Evolutionary conservation across 1,140 invertebrate species (phyloP).

Genomic region (Megalopta genalis): DNA sequence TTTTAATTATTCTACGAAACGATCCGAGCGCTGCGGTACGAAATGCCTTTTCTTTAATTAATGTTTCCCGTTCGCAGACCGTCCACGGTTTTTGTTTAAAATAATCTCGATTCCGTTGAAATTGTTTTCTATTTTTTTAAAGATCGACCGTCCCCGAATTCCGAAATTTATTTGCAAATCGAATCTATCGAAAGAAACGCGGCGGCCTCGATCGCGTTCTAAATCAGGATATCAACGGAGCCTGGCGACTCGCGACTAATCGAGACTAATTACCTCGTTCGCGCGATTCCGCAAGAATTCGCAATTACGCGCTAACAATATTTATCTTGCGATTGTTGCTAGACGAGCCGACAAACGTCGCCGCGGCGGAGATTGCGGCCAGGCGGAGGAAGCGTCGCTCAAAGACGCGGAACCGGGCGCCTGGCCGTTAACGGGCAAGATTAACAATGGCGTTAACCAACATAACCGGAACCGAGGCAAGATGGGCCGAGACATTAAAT

Average conservation of each 20-base stretch:
- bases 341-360: not conserved
- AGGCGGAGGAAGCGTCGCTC: not conserved
- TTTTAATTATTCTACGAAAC: too few relatives aligned
- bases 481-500: slow-evolving; percentile 17
- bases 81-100: too few relatives aligned
- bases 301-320: not conserved
- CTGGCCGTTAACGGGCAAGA: slow-evolving; percentile 1
- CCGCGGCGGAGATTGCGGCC: not conserved
- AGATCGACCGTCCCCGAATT: too few relatives aligned
- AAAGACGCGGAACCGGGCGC: not conserved
- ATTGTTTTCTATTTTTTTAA: too few relatives aligned
- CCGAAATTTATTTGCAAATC: too few relatives aligned
- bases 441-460: slow-evolving; percentile 18
- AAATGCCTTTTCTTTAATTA: too few relatives aligned
- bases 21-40: too few relatives aligned
- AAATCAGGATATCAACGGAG: too few relatives aligned
- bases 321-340: slow-evolving; percentile 6
- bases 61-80: too few relatives aligned
- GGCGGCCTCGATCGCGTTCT: too few relatives aligned
- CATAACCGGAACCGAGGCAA: not conserved
- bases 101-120: too few relatives aligned
- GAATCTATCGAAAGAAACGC: too few relatives aligned
- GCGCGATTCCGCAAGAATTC: not conserved
- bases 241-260: not conserved
- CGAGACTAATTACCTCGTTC: not conserved